Evolutionary conservation across 2,888 invertebrate species (phyloP).

Genomic region (Dascillus cervinus): DNA sequence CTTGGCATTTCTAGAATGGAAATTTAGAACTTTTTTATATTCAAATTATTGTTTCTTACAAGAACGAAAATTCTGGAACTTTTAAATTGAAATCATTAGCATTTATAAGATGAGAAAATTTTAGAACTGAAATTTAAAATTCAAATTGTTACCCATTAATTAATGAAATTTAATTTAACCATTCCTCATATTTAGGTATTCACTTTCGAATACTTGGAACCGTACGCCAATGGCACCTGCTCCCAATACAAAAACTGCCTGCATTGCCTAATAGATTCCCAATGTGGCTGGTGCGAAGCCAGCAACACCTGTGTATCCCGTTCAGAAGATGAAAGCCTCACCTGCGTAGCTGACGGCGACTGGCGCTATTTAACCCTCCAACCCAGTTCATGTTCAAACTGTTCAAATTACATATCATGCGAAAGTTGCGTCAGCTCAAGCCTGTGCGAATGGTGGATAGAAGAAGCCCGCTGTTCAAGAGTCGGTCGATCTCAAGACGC

Average conservation of each 20-base stretch:
- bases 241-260: conserved; percentile 73
- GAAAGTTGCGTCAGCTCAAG: conserved; percentile 64
- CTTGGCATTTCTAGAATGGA: too few species aligned
- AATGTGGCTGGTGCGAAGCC: conserved; percentile 88
- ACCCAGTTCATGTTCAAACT: conserved; percentile 77
- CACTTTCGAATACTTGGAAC: conserved; percentile 84
- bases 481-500: conserved; percentile 62
- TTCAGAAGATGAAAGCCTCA: conserved; percentile 56
- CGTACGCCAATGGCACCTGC: conserved; percentile 76
- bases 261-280: conserved; percentile 78
- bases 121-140: too few species aligned
- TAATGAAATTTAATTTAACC: too few species aligned
- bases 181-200: conserved; percentile 49
- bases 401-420: conserved; percentile 84
- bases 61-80: too few species aligned
- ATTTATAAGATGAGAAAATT: too few species aligned
- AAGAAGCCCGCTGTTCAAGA: conserved; percentile 78
- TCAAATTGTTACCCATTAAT: too few species aligned
- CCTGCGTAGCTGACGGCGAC: conserved; percentile 49
- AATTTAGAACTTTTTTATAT: too few species aligned
- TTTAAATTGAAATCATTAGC: too few species aligned
- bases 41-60: too few species aligned
- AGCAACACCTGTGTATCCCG: conserved; percentile 64
- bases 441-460: conserved; percentile 88
- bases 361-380: conserved; percentile 78